Evolutionary conservation across 2,797 vertebrate species (phyloP).

Genomic region (Pyrocephalus nanus): DNA sequence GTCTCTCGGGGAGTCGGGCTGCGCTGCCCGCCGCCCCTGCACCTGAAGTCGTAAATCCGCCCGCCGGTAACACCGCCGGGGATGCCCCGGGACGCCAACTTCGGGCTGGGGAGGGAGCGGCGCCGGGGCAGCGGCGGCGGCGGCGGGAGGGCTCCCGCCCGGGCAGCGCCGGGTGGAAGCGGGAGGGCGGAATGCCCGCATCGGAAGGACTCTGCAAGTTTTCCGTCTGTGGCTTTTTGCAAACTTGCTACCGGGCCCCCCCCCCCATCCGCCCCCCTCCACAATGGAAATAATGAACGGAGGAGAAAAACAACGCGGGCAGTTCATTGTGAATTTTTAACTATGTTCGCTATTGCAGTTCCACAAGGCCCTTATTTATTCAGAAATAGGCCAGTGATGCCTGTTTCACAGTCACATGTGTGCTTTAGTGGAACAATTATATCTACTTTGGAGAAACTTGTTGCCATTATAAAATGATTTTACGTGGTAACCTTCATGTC

Average conservation of each 20-base stretch:
- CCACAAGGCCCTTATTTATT: background rate
- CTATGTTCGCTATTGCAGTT: background rate
- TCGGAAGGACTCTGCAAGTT: constrained; percentile 26
- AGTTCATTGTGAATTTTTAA: constrained; percentile 11
- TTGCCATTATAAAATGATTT: constrained; percentile 6
- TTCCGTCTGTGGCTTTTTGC: constrained; percentile 10
- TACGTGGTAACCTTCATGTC: background rate
- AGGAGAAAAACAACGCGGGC: background rate
- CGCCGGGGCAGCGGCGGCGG: background rate
- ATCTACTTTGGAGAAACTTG: constrained; percentile 48
- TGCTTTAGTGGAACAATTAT: background rate
- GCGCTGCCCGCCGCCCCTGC: background rate
- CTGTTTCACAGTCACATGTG: background rate
- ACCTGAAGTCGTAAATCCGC: constrained; percentile 13
- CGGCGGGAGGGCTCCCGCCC: background rate
- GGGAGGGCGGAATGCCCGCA: background rate
- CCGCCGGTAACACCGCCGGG: background rate
- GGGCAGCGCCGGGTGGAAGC: background rate
- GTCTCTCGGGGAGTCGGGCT: background rate
- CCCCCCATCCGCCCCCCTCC: background rate
- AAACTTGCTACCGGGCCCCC: background rate
- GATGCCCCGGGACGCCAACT: constrained; percentile 2
- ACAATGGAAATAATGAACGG: constrained; percentile 17
- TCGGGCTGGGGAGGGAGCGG: background rate
- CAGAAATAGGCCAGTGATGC: background rate